phyloP scores from a whole-genome alignment of 2,113 vertebrate genomes.

The Symphodus melops region DNA sequence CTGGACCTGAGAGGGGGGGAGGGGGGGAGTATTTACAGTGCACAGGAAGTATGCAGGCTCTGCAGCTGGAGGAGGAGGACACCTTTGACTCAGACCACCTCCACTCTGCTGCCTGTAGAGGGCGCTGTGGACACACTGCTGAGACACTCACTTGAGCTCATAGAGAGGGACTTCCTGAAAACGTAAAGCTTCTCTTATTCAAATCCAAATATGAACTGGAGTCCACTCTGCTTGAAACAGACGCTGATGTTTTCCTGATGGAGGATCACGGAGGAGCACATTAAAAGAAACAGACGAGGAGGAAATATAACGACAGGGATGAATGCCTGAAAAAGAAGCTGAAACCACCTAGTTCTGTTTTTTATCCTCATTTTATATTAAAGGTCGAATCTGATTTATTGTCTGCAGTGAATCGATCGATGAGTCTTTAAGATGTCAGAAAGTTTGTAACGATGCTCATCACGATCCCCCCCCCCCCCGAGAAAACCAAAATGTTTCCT shows the following conservation, averaged over 20 bases:
- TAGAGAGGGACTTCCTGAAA: background rate
- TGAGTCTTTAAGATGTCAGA: too few species aligned
- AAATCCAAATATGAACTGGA: background rate
- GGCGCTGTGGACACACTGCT: conserved; percentile 5
- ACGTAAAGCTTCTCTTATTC: background rate
- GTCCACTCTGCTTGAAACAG: background rate
- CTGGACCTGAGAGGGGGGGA: too few species aligned
- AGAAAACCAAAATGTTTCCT: too few species aligned
- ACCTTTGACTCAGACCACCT: background rate
- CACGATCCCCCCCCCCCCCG: too few species aligned
- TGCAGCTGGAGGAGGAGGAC: conserved; percentile 2
- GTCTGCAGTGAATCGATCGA: too few species aligned
- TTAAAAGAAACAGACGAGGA: too few species aligned
- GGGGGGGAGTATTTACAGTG: background rate
- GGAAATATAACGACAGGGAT: too few species aligned
- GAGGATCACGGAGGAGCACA: background rate
- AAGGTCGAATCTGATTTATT: too few species aligned
- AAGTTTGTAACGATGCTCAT: too few species aligned
- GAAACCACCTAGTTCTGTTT: too few species aligned
- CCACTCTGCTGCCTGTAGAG: conserved; percentile 28
- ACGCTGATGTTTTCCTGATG: background rate
- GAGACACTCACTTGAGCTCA: background rate
- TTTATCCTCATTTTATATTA: too few species aligned
- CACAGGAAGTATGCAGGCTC: conserved; percentile 11
- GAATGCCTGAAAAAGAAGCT: too few species aligned